Base-by-base conservation (phyloP, 2,797 vertebrate species). In the Argyrosomus regius region DNA sequence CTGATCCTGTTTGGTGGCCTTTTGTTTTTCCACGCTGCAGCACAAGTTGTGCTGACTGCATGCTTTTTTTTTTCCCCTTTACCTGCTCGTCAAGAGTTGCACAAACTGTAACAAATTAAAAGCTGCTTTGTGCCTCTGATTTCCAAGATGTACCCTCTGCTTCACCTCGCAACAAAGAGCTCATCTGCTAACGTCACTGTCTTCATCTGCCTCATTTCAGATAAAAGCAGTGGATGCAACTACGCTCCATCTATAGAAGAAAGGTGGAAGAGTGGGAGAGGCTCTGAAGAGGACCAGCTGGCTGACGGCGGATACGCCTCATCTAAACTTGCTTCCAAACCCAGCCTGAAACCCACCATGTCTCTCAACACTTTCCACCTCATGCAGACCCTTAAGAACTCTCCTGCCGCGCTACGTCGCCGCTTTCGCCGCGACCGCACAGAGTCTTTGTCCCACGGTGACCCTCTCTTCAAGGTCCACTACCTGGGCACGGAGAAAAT, bases 401-500 rank as follows among this genome's bases (percentile, higher is more conserved):
- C 96, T 0, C 96, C 96, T 0, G 95, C 95, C 0, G 95, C 94
- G 14, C 78, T 96, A 0, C 95, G 96, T 0, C 94, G 95, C 3
- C 94, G 94, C 58, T 96, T 96, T 66, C 88, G 93, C 28, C 93
- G 95, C 0, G 95, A 96, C 90, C 95, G 93, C 71, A 95, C 95
- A 0, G 95, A 96, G 86, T 95, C 92, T 2, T 72, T 96, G 22
- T 96, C 96, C 35, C 96, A 96, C 10, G 96, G 96, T 0, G 96
- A 96, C 82, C 96, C 96, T 3, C 93, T 96, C 39, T 96, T 96
- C 75, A 96, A 96, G 77, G 96, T 96, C 52, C 95, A 96, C 85
- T 96, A 96, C 89, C 84, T 96, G 39, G 96, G 96, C 74, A 96
- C 94, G 0, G 95, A 93, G 79, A 96, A 96, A 39, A 96, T 96